Base-by-base conservation (phyloP, 2,113 vertebrate species). In the Otus sunia region DNA sequence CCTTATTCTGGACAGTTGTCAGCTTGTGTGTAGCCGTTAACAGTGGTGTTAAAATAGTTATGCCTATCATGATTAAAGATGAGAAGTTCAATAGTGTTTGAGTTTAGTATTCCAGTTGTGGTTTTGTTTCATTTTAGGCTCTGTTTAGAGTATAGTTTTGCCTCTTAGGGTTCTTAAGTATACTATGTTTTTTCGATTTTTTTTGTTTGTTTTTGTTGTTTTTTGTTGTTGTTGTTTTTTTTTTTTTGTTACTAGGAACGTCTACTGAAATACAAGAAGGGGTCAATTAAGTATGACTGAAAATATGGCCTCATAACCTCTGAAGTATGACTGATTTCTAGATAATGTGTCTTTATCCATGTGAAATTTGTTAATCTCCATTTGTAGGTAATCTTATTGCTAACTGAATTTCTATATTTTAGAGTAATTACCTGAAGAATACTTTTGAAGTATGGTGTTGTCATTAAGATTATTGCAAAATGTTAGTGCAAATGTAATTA, bases 171-270 rank as follows among this genome's bases (percentile, higher is more conserved):
- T 55, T 64, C 52, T 58, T 59, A 66, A 84, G 30, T 77, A 13
- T 36, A 11, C 59, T 63, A 14, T 37, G 23, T 68, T 60, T 77
- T 26, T 41, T 76, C 39, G 4, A 5, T 2, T 1, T 1, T 11
- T 39, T 1, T 1, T n/a, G 4, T 2, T 1, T 1, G 39, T 39
- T 1, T 1, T n/a, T 39, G 36, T 9, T 19, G 19, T 47, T 17
- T 45, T 19, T 21, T n/a, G n/a, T n/a, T n/a, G n/a, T n/a, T n/a
- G n/a, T n/a, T n/a, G n/a, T n/a, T 21, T 17, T 45, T 19, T 21
- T 47, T 18, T 47, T 19, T 21, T 64, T 60, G 16, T 74, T 91
- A 81, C 15, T 20, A 63, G 55, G 14, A 73, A 3, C 13, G 10
- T 25, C 34, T 90, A 30, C 20, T 64, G 39, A 60, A 56, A 47